A percentile compares a stretch with the other conserved stretches of the same genome.
Conservation (phyloP, 2,797 vertebrate species). For the Sebastes hubbsi region DNA sequence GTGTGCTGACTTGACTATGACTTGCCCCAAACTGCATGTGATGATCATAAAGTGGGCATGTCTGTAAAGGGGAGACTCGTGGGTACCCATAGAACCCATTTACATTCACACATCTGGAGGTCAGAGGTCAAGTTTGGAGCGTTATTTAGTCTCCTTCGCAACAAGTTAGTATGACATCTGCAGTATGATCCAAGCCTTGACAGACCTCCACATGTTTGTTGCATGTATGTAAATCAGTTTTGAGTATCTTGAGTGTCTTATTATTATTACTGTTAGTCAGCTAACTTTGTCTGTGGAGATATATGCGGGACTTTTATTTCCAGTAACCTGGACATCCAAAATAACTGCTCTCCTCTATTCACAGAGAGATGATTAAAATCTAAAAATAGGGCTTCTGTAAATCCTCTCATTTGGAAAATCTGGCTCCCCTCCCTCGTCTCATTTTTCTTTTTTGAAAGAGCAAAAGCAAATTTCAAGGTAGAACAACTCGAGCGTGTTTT, state of each 20-base stretch:
- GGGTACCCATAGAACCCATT: too few species aligned
- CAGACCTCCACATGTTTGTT: not conserved
- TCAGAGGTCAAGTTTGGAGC: too few species aligned
- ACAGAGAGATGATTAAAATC: not conserved
- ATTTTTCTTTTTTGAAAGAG: constrained; percentile 6
- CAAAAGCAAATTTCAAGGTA: constrained; percentile 16
- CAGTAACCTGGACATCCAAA: not conserved
- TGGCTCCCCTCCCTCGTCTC: not conserved
- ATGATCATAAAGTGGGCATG: too few species aligned
- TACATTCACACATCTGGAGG: too few species aligned
- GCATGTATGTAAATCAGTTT: too few species aligned
- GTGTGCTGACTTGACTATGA: too few species aligned
- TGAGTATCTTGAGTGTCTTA: too few species aligned
- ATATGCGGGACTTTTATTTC: too few species aligned
- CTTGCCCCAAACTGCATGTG: too few species aligned
- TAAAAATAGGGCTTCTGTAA: not conserved
- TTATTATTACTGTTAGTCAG: not conserved
- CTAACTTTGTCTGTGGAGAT: not conserved
- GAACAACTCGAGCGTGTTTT: not conserved
- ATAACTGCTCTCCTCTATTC: not conserved
- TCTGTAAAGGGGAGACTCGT: too few species aligned
- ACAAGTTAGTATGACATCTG: too few species aligned
- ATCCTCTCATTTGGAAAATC: not conserved
- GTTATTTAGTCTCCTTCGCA: too few species aligned
- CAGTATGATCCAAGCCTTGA: not conserved